Evolutionary conservation across 2,797 vertebrate genomes (phyloP).

Genomic region (Dromococcyx pavoninus): DNA sequence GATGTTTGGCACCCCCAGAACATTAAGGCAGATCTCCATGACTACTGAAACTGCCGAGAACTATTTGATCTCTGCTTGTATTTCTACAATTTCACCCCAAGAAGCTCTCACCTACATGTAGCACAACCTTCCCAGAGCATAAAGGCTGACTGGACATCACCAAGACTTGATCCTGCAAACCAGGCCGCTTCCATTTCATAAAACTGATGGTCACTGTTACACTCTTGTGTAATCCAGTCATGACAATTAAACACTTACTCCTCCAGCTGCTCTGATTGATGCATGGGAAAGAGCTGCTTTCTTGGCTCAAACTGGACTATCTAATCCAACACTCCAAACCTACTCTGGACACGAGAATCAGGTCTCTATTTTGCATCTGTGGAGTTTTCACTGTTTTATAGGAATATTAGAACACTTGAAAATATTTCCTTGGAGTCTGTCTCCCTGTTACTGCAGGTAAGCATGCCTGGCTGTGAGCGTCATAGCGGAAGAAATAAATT

Average conservation of each 20-base stretch:
- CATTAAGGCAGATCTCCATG: not conserved
- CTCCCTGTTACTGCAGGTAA: not conserved
- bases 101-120: not conserved
- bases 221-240: not conserved
- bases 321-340: not conserved
- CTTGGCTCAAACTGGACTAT: not conserved
- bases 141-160: not conserved
- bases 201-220: not conserved
- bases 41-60: not conserved
- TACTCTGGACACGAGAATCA: not conserved
- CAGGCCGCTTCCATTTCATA: not conserved
- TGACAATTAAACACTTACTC: not conserved
- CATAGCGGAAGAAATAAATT: not conserved
- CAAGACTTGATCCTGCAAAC: not conserved
- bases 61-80: not conserved
- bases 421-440: not conserved
- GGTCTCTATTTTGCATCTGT: not conserved
- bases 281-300: not conserved
- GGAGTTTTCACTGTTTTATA: not conserved
- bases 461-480: not conserved
- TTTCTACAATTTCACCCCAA: not conserved
- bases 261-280: not conserved
- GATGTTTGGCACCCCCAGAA: not conserved
- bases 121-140: rapidly evolving
- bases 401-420: not conserved